Evolutionary conservation across 2,888 invertebrate species (phyloP), one percentile per base, ranked within the genome.

Genomic region (Melipona bicolor): DNA sequence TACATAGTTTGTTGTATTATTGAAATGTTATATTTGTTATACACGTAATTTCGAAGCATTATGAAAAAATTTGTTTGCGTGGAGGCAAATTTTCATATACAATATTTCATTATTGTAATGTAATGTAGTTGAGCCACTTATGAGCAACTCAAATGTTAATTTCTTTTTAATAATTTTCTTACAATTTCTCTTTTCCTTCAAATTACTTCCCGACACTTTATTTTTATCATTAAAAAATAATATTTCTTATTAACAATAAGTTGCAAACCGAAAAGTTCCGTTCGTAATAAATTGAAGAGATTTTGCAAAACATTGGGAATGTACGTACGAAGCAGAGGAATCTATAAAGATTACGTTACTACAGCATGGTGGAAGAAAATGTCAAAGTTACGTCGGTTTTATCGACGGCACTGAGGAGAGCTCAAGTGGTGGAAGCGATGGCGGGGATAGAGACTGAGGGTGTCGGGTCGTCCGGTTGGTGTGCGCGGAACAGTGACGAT

Each of bases 401-500:
- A 74, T 77, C 49, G 71, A 79, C 89, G 88, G 75, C 70, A 77
- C 86, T 88, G 88, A n/a, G n/a, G 56, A 65, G 49, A 50, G 50
- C 27, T 67, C 77, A 50, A 69, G 64, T 70, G 78, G 77, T 62
- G 85, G 79, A 24, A 70, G 74, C 78, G 73, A 79, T 65, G 75
- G 81, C 54, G 71, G 56, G 75, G 52, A 59, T 69, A 62, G 77
- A 56, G 76, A 65, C 67, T 67, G 82, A 76, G 79, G 81, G 88
- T 87, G 80, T 87, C 87, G 83, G 64, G 80, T 87, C 81, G 89
- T 68, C 73, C 62, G 85, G 83, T 76, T 62, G 89, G 83, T 78
- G 81, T 79, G 77, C 85, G 79, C 43, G 75, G 89, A 84, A 68
- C 86, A 89, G 88, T 87, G 83, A 71, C 73, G 78, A 80, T 82